These are phyloP conservation scores for Phalanger gymnotis DNA, from an alignment of 2,797 vertebrate species.

Conservation along the genomic window DNA sequence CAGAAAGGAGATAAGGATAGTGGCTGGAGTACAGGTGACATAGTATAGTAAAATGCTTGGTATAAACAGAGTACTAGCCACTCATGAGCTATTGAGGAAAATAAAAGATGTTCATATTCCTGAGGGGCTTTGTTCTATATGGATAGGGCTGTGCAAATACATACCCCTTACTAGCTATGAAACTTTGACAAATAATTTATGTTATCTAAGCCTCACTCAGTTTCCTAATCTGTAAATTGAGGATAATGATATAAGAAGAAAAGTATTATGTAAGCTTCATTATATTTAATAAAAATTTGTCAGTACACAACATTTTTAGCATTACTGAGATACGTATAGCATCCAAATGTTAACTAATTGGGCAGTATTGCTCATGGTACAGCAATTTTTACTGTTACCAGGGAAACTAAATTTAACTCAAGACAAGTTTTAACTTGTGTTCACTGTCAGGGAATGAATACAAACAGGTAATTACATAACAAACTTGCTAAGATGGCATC, in stretches of 20 bases:
- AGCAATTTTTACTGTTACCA: slow-evolving; percentile 64
- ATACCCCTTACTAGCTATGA: no score
- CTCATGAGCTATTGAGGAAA: no score
- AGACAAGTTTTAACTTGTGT: slow-evolving; percentile 54
- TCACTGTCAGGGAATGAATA: slow-evolving; percentile 57
- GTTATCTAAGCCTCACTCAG: no score
- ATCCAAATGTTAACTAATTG: slow-evolving; percentile 51
- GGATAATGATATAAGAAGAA: not conserved
- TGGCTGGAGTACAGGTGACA: no score
- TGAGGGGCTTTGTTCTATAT: no score
- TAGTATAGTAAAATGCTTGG: no score
- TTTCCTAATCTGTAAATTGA: no score
- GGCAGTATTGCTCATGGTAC: slow-evolving; percentile 6
- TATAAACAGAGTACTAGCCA: no score
- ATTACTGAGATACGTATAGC: slow-evolving; percentile 52
- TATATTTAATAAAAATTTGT: not conserved
- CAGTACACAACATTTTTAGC: not conserved
- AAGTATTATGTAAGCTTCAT: not conserved
- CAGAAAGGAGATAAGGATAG: no score
- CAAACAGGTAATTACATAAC: slow-evolving; percentile 62
- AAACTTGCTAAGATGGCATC: slow-evolving; percentile 63
- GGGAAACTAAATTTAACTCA: slow-evolving; percentile 63
- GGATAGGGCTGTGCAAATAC: no score
- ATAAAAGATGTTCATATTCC: no score
- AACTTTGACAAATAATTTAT: no score